phyloP scores from a whole-genome alignment of 2,797 vertebrate species.

The Agapornis canus region DNA sequence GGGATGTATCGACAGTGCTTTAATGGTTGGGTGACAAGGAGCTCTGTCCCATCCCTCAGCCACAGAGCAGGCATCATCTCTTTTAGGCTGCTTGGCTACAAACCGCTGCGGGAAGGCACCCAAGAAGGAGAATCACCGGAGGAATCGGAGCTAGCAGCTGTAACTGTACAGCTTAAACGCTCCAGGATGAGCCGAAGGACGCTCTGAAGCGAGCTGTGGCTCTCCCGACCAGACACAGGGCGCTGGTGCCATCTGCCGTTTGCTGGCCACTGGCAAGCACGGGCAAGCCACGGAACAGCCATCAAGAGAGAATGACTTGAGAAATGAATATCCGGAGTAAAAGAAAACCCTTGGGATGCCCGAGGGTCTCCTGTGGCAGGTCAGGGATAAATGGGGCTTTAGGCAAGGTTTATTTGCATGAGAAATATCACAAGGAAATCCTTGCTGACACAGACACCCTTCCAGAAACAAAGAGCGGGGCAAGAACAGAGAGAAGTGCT shows the following conservation, averaged over 20 bases:
- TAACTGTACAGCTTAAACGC: background rate
- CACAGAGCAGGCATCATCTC: background rate
- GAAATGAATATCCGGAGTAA: background rate
- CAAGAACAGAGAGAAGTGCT: background rate
- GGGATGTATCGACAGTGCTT: too few species aligned
- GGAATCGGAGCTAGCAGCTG: background rate
- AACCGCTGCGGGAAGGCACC: background rate
- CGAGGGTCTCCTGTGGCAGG: background rate
- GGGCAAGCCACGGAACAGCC: background rate
- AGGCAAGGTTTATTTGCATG: background rate
- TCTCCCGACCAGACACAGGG: background rate
- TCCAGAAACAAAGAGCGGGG: background rate
- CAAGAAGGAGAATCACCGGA: background rate
- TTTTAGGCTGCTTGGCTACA: background rate
- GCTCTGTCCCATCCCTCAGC: background rate
- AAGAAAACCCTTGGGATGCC: background rate
- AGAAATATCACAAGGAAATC: background rate
- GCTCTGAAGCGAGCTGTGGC: rapidly evolving
- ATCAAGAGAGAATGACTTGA: background rate
- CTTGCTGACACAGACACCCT: background rate
- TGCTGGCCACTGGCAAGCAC: background rate
- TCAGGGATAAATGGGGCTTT: background rate
- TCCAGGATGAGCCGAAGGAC: rapidly evolving
- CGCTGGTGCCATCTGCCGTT: slow-evolving; percentile 1
- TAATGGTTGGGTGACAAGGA: background rate